Evolutionary conservation across 2,888 invertebrate genomes (phyloP).

Genomic region (Campoletis raptor): DNA sequence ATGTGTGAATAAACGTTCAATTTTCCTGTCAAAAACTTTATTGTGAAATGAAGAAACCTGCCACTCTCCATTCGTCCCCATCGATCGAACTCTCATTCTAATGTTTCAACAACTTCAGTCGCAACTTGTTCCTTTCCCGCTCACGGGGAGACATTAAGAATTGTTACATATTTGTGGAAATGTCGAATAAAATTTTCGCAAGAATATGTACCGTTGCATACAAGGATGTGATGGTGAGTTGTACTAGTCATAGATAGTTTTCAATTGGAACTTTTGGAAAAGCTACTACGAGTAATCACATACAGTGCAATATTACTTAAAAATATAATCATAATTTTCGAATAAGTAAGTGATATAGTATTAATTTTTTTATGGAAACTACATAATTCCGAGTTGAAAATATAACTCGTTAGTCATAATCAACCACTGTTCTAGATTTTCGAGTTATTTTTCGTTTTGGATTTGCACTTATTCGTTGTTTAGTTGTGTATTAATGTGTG

Average conservation of each 20-base stretch:
- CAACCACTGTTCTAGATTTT: too few species aligned
- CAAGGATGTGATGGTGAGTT: background rate
- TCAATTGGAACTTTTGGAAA: background rate
- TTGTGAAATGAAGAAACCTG: background rate
- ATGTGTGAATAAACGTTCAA: constrained; percentile 42
- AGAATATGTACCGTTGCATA: background rate
- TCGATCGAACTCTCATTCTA: background rate
- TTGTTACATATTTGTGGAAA: background rate
- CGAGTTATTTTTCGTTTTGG: too few species aligned
- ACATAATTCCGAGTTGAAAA: too few species aligned
- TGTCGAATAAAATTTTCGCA: background rate
- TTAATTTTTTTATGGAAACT: too few species aligned
- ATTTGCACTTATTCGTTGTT: too few species aligned
- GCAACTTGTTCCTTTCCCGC: background rate
- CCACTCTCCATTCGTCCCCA: background rate
- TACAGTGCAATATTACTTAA: too few species aligned
- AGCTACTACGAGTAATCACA: too few species aligned
- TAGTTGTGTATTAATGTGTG: too few species aligned
- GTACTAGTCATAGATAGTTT: background rate
- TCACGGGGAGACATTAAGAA: background rate
- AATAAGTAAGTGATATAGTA: too few species aligned
- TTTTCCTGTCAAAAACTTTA: constrained; percentile 33
- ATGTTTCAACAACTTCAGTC: background rate
- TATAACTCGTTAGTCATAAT: too few species aligned
- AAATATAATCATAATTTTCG: too few species aligned